Base-by-base conservation (phyloP, 1,140 invertebrate genomes). In the Dendrolimus punctatus region DNA sequence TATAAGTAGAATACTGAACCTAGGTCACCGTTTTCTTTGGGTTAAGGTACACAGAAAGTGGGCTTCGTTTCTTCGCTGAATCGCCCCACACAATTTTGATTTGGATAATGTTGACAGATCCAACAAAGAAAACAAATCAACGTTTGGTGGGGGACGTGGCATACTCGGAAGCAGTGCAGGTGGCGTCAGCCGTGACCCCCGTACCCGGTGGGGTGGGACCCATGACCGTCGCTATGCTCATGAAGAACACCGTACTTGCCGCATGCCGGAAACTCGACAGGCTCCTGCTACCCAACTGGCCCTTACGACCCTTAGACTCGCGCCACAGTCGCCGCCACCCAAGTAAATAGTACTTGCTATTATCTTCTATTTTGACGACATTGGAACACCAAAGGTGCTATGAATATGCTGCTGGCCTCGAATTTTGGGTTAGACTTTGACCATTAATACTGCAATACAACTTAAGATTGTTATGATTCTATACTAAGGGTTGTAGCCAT, bases 151-250 rank as follows among this genome's bases (percentile, higher is more conserved):
- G 99, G 8, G 99, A 99, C 91, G 98, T 99, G 8, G 94, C 92
- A 46, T 99, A 93, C 87, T 89, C 90, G 8, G 93, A 94, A 80
- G 97, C 93, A 5, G 90, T 90, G 48, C 85, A 92, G 57, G 91
- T 95, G 47, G 97, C 97, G 6, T 92, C 92, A 3, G 94, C 92
- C 69, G 97, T 99, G 53, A 99, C 98, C 37, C 98, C 98, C 3
- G 98, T 99, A 10, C 98, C 98, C 7, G 97, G 98, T 39, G 98
- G 98, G 57, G 98, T 99, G 51, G 98, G 98, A 0, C 98, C 98
- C 6, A 98, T 99, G 96, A 99, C 98, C 0, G 98, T 99, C 23
- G 96, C 97, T 7, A 99, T 99, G 98, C 87, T 99, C 6, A 95
- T 99, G 91, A 92, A 93, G 67, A 99, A 99, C 80, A 99, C 98